Percentiles rank a stretch among this genome's conserved stretches.
Conservation (phyloP, 2,888 invertebrate species). For the Synanthedon formicaeformis region DNA sequence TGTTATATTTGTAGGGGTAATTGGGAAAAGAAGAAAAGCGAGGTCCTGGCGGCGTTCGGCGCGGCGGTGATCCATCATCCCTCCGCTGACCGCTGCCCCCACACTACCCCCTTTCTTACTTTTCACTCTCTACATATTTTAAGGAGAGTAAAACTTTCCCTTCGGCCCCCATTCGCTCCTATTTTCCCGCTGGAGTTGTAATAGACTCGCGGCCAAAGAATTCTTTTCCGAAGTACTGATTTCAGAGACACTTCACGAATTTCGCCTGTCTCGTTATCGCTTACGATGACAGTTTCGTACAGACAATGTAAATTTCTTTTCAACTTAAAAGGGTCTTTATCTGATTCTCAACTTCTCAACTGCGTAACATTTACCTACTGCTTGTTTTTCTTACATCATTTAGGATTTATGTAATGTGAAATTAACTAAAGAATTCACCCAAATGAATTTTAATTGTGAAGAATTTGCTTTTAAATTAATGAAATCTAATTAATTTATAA, state of each 20-base stretch:
- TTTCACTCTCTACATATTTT: slow-evolving; percentile 72
- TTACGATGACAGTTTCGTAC: slow-evolving; percentile 26
- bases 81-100: slow-evolving; percentile 58
- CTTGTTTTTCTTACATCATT: not conserved
- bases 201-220: slow-evolving; percentile 33
- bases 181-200: slow-evolving; percentile 47
- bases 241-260: slow-evolving; percentile 31
- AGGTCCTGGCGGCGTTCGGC: slow-evolving; percentile 34
- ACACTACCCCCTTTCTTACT: slow-evolving; percentile 51
- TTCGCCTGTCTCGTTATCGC: slow-evolving; percentile 49
- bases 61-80: slow-evolving; percentile 68
- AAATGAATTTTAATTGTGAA: too few relatives aligned
- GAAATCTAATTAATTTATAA: too few relatives aligned
- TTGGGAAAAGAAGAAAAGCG: slow-evolving; percentile 57
- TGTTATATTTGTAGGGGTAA: slow-evolving; percentile 52
- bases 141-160: slow-evolving; percentile 68
- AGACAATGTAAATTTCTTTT: slow-evolving; percentile 40
- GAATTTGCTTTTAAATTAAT: too few relatives aligned
- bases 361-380: slow-evolving; percentile 10
- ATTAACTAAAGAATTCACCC: too few relatives aligned
- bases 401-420: too few relatives aligned
- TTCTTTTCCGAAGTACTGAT: slow-evolving; percentile 26
- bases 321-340: slow-evolving; percentile 27
- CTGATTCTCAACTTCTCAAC: slow-evolving; percentile 23
- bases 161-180: slow-evolving; percentile 45